Conservation (phyloP, 2,113 vertebrate genomes). For the Electrona antarctica region DNA sequence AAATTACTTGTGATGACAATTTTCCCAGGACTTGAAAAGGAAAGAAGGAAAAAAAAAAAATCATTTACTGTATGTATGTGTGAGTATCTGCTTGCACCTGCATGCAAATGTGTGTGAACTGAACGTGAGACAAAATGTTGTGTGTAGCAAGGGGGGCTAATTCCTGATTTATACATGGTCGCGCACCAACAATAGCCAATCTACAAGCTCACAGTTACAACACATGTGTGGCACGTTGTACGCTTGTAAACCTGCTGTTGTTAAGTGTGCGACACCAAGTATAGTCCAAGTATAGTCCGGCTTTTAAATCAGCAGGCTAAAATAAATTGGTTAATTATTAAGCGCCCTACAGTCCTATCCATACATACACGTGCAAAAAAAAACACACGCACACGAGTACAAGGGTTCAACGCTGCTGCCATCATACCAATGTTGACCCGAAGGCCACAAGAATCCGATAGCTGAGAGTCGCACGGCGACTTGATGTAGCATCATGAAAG, state of each 20-base stretch:
- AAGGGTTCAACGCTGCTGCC: constrained; percentile 36
- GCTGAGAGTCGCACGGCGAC: constrained; percentile 1
- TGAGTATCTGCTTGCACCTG: neutral
- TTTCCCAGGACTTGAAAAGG: no score
- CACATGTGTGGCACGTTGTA: no score
- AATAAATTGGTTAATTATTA: constrained; percentile 58
- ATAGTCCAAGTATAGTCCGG: no score
- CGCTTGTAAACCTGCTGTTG: no score
- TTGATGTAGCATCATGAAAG: constrained; percentile 32
- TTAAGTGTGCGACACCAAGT: no score
- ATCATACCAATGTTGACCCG: constrained; percentile 44
- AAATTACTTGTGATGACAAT: neutral
- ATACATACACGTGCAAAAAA: constrained; percentile 45
- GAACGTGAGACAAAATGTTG: constrained; percentile 8
- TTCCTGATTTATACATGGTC: no score
- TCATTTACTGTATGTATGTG: neutral
- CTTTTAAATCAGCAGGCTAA: constrained; percentile 43
- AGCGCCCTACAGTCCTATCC: constrained; percentile 37
- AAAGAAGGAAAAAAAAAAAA: neutral
- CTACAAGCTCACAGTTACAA: no score
- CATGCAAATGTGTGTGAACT: constrained; percentile 39
- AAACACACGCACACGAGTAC: constrained; percentile 12
- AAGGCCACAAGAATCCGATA: constrained; percentile 34
- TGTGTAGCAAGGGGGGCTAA: no score
- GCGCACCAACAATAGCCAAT: no score